phyloP scores from a whole-genome alignment of 2,113 vertebrate genomes.

The Tympanuchus pallidicinctus region DNA sequence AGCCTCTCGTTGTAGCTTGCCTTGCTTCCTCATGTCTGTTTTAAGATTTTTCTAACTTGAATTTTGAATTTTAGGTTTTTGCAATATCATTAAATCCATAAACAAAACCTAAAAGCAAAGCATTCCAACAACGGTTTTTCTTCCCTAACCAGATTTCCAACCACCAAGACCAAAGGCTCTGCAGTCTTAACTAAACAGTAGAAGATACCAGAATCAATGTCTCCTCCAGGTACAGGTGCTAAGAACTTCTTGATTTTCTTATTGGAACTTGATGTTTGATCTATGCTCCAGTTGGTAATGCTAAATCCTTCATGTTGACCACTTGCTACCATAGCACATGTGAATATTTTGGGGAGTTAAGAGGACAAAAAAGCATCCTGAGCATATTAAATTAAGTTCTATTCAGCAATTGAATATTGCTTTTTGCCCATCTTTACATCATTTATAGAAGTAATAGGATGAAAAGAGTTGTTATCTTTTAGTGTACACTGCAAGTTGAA shows the following conservation, averaged over 20 bases:
- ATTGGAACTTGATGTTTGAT: not conserved
- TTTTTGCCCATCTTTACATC: not conserved
- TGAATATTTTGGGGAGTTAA: not conserved
- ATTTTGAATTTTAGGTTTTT: not conserved
- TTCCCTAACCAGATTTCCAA: constrained; percentile 7
- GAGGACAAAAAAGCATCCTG: not conserved
- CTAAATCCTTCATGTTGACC: not conserved
- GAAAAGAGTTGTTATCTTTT: not conserved
- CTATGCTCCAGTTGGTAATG: rapidly evolving
- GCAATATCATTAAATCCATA: not conserved
- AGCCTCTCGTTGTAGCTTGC: not conserved
- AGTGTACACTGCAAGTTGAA: not conserved
- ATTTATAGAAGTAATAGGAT: not conserved
- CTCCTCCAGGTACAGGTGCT: not conserved
- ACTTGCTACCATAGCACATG: not conserved
- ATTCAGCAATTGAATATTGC: not conserved
- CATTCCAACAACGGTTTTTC: constrained; percentile 1
- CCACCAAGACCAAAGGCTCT: constrained; percentile 4
- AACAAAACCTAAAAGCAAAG: not conserved
- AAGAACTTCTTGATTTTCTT: not conserved
- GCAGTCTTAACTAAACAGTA: constrained; percentile 9
- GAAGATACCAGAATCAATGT: not conserved
- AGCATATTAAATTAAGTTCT: not conserved
- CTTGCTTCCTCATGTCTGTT: not conserved
- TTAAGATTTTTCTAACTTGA: not conserved